phyloP scores from a whole-genome alignment of 2,888 invertebrate species.

The Argyresthia albistria region DNA sequence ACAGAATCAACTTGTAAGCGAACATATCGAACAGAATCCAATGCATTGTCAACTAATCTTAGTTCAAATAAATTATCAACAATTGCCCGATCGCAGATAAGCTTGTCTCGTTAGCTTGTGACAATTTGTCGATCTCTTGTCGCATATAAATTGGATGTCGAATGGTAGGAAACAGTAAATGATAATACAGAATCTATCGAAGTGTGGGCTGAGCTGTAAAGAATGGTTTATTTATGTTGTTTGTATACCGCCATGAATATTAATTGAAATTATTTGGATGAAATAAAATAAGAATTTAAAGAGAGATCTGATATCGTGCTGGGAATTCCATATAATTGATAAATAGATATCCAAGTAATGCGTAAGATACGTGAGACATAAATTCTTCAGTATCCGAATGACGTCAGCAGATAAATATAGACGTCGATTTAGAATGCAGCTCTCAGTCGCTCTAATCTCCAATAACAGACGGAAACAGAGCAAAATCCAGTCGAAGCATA shows the following conservation, averaged over 20 bases:
- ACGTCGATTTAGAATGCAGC: too few species aligned
- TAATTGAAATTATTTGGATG: background rate
- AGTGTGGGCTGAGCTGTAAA: background rate
- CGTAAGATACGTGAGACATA: too few species aligned
- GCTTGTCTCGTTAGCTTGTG: constrained; percentile 16
- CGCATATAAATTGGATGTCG: constrained; percentile 5
- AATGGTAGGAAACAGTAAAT: background rate
- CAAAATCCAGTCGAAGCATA: background rate
- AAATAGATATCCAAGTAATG: too few species aligned
- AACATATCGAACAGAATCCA: constrained; percentile 1
- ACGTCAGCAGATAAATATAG: too few species aligned
- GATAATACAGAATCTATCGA: background rate
- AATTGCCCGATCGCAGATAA: constrained; percentile 19
- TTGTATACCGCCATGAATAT: background rate
- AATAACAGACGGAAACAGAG: background rate
- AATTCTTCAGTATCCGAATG: too few species aligned
- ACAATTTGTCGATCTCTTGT: constrained; percentile 18
- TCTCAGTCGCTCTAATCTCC: background rate
- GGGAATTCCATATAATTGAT: too few species aligned
- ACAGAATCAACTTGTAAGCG: constrained; percentile 13
- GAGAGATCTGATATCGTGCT: too few species aligned
- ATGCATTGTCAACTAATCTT: constrained; percentile 15
- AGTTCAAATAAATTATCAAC: constrained; percentile 21
- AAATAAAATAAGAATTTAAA: background rate
- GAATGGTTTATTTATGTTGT: background rate